These are phyloP conservation scores for Thymallus thymallus DNA, from an alignment of 2,113 vertebrate genomes.

Conservation along the genomic window DNA sequence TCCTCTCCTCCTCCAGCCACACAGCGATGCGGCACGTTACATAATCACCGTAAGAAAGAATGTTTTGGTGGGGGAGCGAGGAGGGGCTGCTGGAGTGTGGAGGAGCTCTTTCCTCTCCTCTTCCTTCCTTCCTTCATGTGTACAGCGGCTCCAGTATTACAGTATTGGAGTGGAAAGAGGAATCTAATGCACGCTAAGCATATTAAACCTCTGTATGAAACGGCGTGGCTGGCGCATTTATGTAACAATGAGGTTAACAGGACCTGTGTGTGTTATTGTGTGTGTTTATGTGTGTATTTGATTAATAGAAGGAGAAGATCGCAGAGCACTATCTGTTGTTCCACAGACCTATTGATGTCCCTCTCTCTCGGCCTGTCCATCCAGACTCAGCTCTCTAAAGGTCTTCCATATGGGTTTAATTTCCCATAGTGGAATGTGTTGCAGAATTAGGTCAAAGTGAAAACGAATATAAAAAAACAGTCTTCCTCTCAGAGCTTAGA, in stretches of 20 bases:
- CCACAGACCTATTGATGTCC: neutral
- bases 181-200: slow-evolving; percentile 6
- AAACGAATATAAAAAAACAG: no score
- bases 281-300: neutral
- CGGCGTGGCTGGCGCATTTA: slow-evolving; percentile 19
- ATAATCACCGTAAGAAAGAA: slow-evolving; percentile 71
- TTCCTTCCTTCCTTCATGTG: neutral
- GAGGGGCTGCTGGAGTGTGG: slow-evolving; percentile 15
- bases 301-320: neutral
- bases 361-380: slow-evolving; percentile 27
- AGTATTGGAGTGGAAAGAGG: neutral
- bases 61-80: slow-evolving; percentile 60
- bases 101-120: neutral
- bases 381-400: slow-evolving; percentile 14
- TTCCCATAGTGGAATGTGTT: slow-evolving; percentile 55
- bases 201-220: slow-evolving; percentile 7
- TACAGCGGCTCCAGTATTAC: neutral
- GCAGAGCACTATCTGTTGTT: no score
- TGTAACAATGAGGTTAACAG: slow-evolving; percentile 22
- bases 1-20: slow-evolving; percentile 38
- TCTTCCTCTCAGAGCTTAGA: no score
- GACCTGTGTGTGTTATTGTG: slow-evolving; percentile 9
- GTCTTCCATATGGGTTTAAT: slow-evolving; percentile 64
- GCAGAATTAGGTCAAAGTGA: slow-evolving; percentile 61
- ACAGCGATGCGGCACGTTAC: slow-evolving; percentile 54